Percentiles rank a stretch among this genome's conserved stretches.
These are phyloP conservation scores for Strigamia crassipes DNA, from an alignment of 2,888 invertebrate species.

Conservation along the genomic window DNA sequence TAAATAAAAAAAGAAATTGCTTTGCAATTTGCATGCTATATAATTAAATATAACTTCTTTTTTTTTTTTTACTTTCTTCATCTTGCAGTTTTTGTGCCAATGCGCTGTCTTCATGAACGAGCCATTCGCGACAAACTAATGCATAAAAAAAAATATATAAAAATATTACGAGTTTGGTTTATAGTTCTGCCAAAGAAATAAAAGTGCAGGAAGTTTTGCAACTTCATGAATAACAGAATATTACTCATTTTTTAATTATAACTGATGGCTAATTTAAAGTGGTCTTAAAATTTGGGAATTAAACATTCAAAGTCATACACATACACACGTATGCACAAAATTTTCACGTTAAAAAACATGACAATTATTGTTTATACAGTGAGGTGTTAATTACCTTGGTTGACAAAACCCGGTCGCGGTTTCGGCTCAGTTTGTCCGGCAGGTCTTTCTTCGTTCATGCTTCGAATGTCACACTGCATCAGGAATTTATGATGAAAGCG, in stretches of 20 bases:
- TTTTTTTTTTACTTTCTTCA: constrained; percentile 71
- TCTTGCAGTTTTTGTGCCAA: constrained; percentile 78
- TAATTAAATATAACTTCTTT: neutral
- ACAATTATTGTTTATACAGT: neutral
- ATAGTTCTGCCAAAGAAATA: neutral
- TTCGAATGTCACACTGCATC: constrained; percentile 43
- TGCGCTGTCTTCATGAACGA: constrained; percentile 81
- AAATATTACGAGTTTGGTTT: neutral
- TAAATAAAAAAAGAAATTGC: neutral
- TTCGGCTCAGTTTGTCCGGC: neutral
- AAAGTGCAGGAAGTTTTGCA: neutral
- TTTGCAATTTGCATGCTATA: neutral
- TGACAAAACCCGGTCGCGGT: constrained; percentile 3
- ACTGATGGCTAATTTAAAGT: too few relatives aligned
- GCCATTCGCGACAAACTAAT: constrained; percentile 78
- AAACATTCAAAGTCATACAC: too few relatives aligned
- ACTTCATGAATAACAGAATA: neutral
- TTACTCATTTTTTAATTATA: neutral
- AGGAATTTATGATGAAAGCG: neutral
- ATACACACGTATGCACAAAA: too few relatives aligned
- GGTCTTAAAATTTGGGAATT: too few relatives aligned
- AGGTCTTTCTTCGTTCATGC: constrained; percentile 34
- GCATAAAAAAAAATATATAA: constrained; percentile 56
- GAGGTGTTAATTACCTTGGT: constrained; percentile 17
- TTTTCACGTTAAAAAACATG: neutral